Conservation (phyloP, 2,113 vertebrate genomes). For the Monarcha castaneiventris region DNA sequence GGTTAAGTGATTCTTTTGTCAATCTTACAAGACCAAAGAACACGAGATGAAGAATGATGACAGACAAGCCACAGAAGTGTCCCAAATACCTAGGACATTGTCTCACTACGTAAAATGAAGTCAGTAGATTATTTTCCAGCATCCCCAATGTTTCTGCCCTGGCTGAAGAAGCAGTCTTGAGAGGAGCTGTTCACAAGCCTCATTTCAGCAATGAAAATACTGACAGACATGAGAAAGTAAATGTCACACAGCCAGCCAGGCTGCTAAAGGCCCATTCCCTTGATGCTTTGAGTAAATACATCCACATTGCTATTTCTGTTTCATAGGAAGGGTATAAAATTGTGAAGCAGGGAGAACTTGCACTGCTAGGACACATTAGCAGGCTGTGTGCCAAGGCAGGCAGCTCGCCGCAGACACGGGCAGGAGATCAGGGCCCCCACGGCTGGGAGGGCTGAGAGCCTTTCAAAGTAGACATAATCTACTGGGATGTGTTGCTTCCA, state of each 20-base stretch:
- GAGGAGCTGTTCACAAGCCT: not conserved
- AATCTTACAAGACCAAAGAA: not conserved
- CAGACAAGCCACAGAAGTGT: not conserved
- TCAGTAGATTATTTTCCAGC: not conserved
- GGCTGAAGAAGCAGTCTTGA: not conserved
- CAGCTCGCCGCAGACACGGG: fast-evolving
- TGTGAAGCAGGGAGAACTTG: not conserved
- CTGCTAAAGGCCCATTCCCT: not conserved
- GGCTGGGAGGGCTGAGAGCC: not conserved
- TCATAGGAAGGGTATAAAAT: not conserved
- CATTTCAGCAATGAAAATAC: not conserved
- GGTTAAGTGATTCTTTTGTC: not conserved
- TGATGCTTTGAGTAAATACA: not conserved
- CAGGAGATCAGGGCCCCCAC: not conserved
- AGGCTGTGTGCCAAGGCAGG: not conserved
- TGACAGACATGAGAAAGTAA: not conserved
- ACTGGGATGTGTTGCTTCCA: not conserved
- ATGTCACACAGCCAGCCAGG: not conserved
- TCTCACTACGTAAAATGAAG: not conserved
- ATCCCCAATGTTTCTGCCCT: not conserved
- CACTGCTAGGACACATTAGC: not conserved
- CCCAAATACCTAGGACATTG: not conserved
- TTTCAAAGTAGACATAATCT: not conserved
- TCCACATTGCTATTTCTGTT: not conserved
- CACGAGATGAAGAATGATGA: not conserved